Conservation (phyloP, 2,797 vertebrate species). For the Halcyon badia region DNA sequence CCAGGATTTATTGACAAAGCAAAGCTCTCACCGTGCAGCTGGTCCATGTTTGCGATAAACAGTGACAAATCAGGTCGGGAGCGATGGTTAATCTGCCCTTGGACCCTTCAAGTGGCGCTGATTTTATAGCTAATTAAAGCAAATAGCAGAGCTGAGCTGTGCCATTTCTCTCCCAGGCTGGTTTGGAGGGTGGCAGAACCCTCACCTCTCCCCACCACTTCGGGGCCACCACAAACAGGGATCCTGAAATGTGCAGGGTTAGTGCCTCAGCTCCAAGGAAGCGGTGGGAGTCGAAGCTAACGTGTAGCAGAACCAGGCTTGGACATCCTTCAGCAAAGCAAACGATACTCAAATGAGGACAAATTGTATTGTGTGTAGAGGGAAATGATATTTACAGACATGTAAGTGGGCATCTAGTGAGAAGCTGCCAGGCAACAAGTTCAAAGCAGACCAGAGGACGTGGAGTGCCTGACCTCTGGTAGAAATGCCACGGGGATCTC, state of each 20-base stretch:
- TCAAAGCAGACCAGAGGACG: neutral
- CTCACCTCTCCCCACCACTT: neutral
- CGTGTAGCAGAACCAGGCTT: fast-evolving
- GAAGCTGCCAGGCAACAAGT: neutral
- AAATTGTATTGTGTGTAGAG: fast-evolving
- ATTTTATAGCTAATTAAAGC: neutral
- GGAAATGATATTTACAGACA: neutral
- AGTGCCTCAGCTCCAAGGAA: neutral
- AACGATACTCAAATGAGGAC: neutral
- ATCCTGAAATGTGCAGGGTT: neutral
- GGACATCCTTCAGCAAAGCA: neutral
- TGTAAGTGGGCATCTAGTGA: neutral
- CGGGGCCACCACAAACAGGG: neutral
- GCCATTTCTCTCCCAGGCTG: neutral
- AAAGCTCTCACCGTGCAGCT: fast-evolving
- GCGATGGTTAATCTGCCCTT: neutral
- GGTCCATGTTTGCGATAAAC: neutral
- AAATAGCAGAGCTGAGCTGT: neutral
- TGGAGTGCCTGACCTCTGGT: neutral
- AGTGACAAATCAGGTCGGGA: neutral
- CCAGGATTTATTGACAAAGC: conserved; percentile 37
- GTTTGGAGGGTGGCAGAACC: neutral
- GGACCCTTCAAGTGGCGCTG: neutral
- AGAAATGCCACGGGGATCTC: neutral
- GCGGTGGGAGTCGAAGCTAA: neutral